A percentile compares a stretch with the other conserved stretches of the same genome.
phyloP scores from a whole-genome alignment of 1,140 invertebrate genomes.

The Lordiphosa stackelbergi region DNA sequence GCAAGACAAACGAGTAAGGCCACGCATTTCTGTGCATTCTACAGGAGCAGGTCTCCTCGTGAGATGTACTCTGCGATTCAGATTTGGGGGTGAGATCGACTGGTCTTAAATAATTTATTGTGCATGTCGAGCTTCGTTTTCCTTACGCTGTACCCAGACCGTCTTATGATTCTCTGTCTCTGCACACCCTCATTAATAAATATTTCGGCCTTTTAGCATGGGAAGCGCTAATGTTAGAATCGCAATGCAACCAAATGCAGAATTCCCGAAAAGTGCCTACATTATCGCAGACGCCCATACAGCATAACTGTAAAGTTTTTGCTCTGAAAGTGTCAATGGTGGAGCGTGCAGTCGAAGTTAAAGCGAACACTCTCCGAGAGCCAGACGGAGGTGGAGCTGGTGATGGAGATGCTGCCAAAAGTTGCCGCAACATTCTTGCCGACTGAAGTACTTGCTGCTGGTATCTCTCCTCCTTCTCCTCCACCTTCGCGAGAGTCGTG shows the following conservation, averaged over 20 bases:
- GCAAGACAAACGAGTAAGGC: conserved; percentile 54
- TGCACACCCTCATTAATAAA: conserved; percentile 23
- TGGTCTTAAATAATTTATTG: conserved; percentile 63
- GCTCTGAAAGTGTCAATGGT: conserved; percentile 30
- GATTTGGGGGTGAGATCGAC: conserved; percentile 66
- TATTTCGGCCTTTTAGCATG: neutral
- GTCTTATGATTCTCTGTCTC: conserved; percentile 12
- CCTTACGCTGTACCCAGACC: conserved; percentile 3
- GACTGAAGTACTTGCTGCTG: conserved; percentile 52
- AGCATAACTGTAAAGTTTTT: too few relatives aligned
- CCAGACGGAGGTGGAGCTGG: conserved; percentile 64
- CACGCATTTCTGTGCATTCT: conserved; percentile 32
- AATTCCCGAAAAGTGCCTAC: neutral
- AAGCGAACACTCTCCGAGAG: conserved; percentile 2
- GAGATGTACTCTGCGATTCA: conserved; percentile 36
- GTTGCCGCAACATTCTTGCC: conserved; percentile 45
- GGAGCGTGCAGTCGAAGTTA: conserved; percentile 11
- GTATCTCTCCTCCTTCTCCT: conserved; percentile 8
- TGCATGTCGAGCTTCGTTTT: conserved; percentile 30
- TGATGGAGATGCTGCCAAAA: conserved; percentile 53
- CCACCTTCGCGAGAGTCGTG: conserved; percentile 22
- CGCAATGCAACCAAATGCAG: conserved; percentile 7
- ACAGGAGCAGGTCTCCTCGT: conserved; percentile 49
- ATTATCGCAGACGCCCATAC: too few relatives aligned
- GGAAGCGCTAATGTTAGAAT: conserved; percentile 28